phyloP scores from a whole-genome alignment of 2,888 invertebrate genomes.

The Tolmerus cingulatus region DNA sequence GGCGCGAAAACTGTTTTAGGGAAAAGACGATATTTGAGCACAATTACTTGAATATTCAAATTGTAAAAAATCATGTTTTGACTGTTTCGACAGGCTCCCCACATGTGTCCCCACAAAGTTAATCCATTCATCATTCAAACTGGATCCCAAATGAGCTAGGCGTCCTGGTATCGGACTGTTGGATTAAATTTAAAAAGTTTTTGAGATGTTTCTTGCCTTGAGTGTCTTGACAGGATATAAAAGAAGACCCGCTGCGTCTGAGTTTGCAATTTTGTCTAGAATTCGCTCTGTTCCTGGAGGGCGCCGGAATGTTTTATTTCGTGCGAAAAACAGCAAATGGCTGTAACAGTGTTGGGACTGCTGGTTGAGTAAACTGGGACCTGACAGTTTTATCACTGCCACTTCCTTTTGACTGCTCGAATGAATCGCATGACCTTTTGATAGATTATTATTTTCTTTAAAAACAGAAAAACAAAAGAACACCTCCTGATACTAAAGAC shows the following conservation, averaged over 20 bases:
- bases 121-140: constrained; percentile 36
- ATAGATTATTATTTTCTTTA: neutral
- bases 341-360: neutral
- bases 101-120: constrained; percentile 30
- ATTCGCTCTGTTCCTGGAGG: neutral
- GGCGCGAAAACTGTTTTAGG: neutral
- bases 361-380: neutral
- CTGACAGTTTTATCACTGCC: neutral
- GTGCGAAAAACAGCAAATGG: neutral
- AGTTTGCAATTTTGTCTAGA: constrained; percentile 20
- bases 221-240: constrained; percentile 34
- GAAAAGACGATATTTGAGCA: neutral
- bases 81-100: neutral
- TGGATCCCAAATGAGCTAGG: neutral
- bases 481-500: neutral
- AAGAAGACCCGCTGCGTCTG: constrained; percentile 26
- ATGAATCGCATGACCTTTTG: neutral
- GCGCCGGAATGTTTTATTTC: neutral
- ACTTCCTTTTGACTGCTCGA: neutral
- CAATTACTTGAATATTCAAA: neutral
- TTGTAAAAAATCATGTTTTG: neutral
- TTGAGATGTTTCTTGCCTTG: neutral
- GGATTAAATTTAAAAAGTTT: constrained; percentile 37
- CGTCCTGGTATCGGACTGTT: neutral
- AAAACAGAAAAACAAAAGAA: neutral